Evolutionary conservation across 2,888 invertebrate genomes (phyloP), one percentile per base, ranked within the genome.

Genomic region (Papilio elwesi): DNA sequence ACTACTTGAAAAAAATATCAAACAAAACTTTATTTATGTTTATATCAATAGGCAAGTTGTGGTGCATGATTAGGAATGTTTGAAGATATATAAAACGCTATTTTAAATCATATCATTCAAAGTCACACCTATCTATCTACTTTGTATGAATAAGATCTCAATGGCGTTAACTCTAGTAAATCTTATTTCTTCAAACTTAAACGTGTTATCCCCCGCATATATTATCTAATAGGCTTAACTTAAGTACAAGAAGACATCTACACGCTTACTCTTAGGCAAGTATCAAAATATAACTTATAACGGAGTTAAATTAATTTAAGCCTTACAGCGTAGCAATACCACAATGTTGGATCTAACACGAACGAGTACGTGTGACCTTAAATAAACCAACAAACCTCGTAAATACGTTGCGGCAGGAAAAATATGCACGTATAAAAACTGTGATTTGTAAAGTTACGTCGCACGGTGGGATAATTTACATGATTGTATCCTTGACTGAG

Each of bases 221-320:
- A 57, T 9, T 9, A 43, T 36, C 7, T 62, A 43, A 62, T 43
- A 0, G 10, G 43, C n/a, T 62, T 62, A 59, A 43, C 15, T 62
- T 43, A 15, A 62, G 38, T 43, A 62, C 36, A 4, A 59, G n/a
- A n/a, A 13, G 59, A 38, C 38, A 36, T 11, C 38, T 15, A n/a
- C 51, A 66, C 26, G 26, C 4, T 26, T 16, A 53, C 16, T 48
- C 62, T 68, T 36, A 36, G 26, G 5, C 57, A 9, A 38, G 51
- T 62, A 62, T 51, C 51, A 47, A 47, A 69, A 51, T 63, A 52
- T 38, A 63, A 62, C 36, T 38, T 43, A 59, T 48, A 38, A 36
- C 4, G 15, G 26, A 47, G 53, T 16, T 51, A 47, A 48, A 52
- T 62, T 69, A 69, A 69, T 69, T 26, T 52, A 69, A 63, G 52